Conservation (phyloP, 2,113 vertebrate genomes). For the Tringa solitaria region DNA sequence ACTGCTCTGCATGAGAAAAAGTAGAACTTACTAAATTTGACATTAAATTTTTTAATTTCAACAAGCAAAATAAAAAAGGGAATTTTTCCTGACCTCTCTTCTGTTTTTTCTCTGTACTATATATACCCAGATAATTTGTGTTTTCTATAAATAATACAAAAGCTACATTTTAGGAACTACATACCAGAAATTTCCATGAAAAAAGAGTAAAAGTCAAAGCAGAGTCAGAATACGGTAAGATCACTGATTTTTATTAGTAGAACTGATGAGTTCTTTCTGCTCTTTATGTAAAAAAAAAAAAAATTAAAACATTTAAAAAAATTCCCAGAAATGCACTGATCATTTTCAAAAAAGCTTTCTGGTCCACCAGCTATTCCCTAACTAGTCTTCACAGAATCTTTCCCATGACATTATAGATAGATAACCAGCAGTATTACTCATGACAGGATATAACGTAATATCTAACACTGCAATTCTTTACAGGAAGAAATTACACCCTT, state of each 20-base stretch:
- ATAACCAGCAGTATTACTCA: not conserved
- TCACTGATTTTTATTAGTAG: not conserved
- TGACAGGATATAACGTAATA: not conserved
- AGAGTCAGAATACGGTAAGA: not conserved
- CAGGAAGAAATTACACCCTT: not conserved
- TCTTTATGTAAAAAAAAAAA: not conserved
- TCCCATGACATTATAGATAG: not conserved
- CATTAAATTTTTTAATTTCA: not conserved
- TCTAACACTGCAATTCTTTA: not conserved
- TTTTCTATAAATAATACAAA: not conserved
- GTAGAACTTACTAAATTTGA: not conserved
- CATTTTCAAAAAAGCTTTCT: not conserved
- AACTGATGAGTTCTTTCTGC: not conserved
- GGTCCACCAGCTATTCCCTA: not conserved
- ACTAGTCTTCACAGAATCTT: not conserved
- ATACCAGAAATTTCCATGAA: not conserved
- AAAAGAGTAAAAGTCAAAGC: not conserved
- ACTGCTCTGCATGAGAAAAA: not conserved
- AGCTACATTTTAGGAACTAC: not conserved
- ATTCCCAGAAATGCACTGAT: not conserved
- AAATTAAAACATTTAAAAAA: not conserved
- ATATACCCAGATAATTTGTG: not conserved
- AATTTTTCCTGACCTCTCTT: not conserved
- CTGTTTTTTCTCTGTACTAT: not conserved
- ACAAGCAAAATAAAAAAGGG: not conserved